Evolutionary conservation across 2,888 invertebrate genomes (phyloP), one percentile per base, ranked within the genome.

Genomic region (Tetheella fluctuosa): DNA sequence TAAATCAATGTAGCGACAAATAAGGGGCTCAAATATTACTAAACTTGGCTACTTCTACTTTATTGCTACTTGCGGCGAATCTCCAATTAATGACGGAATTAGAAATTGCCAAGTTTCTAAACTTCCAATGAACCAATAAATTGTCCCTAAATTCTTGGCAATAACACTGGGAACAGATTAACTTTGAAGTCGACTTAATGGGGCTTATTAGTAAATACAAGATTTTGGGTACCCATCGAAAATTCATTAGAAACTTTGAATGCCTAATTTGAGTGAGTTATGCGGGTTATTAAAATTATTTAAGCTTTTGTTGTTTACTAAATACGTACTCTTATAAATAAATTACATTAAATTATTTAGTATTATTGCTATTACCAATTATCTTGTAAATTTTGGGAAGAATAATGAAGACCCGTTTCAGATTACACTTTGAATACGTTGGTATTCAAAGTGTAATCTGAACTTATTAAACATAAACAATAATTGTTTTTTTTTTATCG

Each of bases 51-150:
- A 76, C 73, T n/a, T n/a, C n/a, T n/a, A n/a, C n/a, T n/a, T n/a
- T n/a, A n/a, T n/a, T n/a, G 69, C 48, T 48, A 73, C 77, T 80
- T 79, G 80, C 67, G 80, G 80, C 64, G 78, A 77, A 80, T 81
- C 81, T 83, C 70, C 78, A 85, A 89, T 86, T 88, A 86, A 87
- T 85, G 81, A 83, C 69, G 73, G 80, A 84, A 86, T 88, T 81
- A 80, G 80, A 81, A 86, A 82, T 83, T 84, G 69, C 76, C 61
- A 84, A 86, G 79, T 88, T 84, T 28, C 55, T 55, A 55, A 55
- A 55, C 55, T 55, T 55, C 69, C 73, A 74, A 73, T 71, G 78
- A 83, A 80, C 78, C 83, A 79, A 84, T 86, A 86, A 88, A 83
- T 85, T 86, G 76, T 78, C 73, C 68, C 67, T 60, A 71, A 80